Base-by-base conservation (phyloP, 2,113 vertebrate genomes). In the Columba livia region DNA sequence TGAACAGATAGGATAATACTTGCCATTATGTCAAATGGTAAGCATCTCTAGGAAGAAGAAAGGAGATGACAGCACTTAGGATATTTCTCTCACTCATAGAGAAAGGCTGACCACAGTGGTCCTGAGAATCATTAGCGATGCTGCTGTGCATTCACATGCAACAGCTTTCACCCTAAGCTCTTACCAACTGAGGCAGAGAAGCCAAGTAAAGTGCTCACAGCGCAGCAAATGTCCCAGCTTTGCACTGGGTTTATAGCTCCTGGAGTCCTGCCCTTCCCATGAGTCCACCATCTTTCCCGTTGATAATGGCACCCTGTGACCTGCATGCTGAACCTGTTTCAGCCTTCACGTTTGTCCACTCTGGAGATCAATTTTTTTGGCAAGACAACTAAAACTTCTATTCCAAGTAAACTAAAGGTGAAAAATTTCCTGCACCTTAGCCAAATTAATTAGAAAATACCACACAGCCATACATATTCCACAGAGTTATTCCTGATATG, bases 31-130 rank as follows among this genome's bases (percentile, higher is more conserved):
- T 62, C 78, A 91, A 90, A 80, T 31, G n/a, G 40, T 26, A 89
- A 57, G 34, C 71, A 56, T 38, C 48, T 86, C 71, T 53, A 61
- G 66, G 81, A 92, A 93, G 71, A 44, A 80, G 82, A 47, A 82
- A 91, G 40, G 51, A 80, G 73, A 67, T 31, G 60, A 56, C 50
- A 51, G 85, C 94, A 93, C 94, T 95, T 28, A 93, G 62, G 54
- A 17, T 36, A 60, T 58, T 82, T 93, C 65, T 61, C 73, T 57
- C 56, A 70, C 84, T 91, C 81, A 93, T 57, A 89, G 58, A 64
- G 80, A 88, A 93, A 61, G 62, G 71, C 85, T 94, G 89, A 94
- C 78, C 91, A 92, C 74, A 92, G 87, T 16, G n/a, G 78, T 79
- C 81, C 86, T 58, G 54, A 93, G 85, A 86, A 54, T 79, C 89